A percentile compares a stretch with the other conserved stretches of the same genome.
phyloP scores from a whole-genome alignment of 2,888 invertebrate species.

The Polylopha cassiicola region DNA sequence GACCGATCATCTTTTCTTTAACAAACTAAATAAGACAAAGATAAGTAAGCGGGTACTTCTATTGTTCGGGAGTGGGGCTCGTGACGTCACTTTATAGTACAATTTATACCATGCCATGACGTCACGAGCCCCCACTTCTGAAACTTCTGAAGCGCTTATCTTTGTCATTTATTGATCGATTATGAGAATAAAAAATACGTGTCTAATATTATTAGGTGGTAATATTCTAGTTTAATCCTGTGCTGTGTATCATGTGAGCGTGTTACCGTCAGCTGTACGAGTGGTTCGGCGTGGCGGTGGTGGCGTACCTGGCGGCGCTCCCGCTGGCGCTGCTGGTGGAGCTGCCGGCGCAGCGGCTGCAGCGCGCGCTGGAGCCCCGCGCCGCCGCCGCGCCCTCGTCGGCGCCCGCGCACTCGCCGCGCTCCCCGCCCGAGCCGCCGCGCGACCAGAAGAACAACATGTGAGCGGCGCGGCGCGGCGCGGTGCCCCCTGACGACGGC shows the following conservation, averaged over 20 bases:
- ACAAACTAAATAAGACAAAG: too few species aligned
- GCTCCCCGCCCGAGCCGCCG: slow-evolving; percentile 70
- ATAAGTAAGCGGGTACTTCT: too few species aligned
- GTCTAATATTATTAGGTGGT: background rate
- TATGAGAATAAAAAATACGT: too few species aligned
- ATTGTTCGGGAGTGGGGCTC: too few species aligned
- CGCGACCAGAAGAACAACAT: slow-evolving; percentile 32
- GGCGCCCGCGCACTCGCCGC: slow-evolving; percentile 26
- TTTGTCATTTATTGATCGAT: too few species aligned
- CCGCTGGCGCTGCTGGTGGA: slow-evolving; percentile 67
- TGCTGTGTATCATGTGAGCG: background rate
- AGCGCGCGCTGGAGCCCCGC: slow-evolving; percentile 36
- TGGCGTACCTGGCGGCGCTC: slow-evolving; percentile 56
- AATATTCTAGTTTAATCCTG: background rate
- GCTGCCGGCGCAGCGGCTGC: slow-evolving; percentile 54
- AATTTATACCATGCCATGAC: too few species aligned
- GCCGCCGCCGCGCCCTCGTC: slow-evolving; percentile 4
- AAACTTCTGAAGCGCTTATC: too few species aligned
- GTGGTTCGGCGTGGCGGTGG: slow-evolving; percentile 60
- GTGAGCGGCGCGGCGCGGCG: slow-evolving; percentile 50
- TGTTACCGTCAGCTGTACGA: slow-evolving; percentile 48
- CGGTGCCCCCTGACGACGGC: slow-evolving; percentile 64
- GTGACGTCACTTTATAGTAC: background rate
- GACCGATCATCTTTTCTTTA: too few species aligned
- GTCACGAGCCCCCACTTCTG: too few species aligned